Base-by-base conservation (phyloP, 2,797 vertebrate species). In the Salmo trutta region DNA sequence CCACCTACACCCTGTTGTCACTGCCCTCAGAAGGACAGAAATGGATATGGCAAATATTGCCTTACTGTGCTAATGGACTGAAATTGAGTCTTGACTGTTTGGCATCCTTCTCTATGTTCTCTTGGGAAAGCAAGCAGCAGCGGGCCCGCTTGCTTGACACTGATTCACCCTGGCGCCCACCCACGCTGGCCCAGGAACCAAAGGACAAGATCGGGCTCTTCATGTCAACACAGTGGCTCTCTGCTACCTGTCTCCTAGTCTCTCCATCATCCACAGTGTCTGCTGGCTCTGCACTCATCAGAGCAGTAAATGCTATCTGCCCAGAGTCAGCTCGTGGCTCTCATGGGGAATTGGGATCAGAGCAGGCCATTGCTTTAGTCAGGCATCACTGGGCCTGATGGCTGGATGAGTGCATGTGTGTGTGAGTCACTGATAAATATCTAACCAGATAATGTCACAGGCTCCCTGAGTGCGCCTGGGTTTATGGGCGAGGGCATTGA, bases 21-120 rank as follows among this genome's bases (percentile, higher is more conserved):
- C 5, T 59, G 54, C 54, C 17, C 54, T 17, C 54, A 19, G 54
- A 62, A 31, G 77, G 53, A 73, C 31, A 75, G 36, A 78, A 78
- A 84, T 81, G 29, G 62, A 83, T 75, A 83, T 47, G 64, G 82
- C 81, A 89, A 88, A 89, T 89, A 89, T 88, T 88, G 77, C 79
- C 79, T 51, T 2, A 73, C 59, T 73, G 36, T 31, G 17, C 54
- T 82, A 73, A 87, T 87, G 82, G 78, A 81, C 74, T 16, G 68
- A 47, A 47, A 12, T 47, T 10, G 12, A 47, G 41, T 2, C 10
- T 47, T 47, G 10, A 47, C 41, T 47, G 77, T 82, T 73, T 88
- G 76, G 21, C 68, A 47, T 79, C 77, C 51, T 14, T 19, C 6
- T 29, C 4, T 65, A 36, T 17, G 54, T 56, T 14, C 41, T 47